A percentile compares a stretch with the other conserved stretches of the same genome.
These are phyloP conservation scores for Euura saliciscinereae DNA, from an alignment of 1,140 invertebrate species.

Conservation along the genomic window DNA sequence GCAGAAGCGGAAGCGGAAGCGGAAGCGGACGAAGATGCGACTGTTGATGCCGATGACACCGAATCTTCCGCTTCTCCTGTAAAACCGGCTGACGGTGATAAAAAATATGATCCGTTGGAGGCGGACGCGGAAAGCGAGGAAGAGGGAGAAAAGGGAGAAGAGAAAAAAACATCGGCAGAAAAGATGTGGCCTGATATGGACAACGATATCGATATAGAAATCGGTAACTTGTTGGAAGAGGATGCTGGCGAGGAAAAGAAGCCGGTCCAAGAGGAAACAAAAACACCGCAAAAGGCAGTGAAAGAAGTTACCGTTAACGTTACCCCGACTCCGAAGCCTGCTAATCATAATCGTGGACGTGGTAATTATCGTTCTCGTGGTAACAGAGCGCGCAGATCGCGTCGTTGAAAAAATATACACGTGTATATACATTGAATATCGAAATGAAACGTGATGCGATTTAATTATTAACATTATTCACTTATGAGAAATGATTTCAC, in stretches of 20 bases:
- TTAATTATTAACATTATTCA: too few species aligned
- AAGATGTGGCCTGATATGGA: slow-evolving; percentile 48
- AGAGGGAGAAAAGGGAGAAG: slow-evolving; percentile 34
- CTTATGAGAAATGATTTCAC: neutral
- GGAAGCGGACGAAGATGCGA: slow-evolving; percentile 29
- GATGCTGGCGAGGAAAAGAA: slow-evolving; percentile 45
- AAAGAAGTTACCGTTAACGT: neutral
- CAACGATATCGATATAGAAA: slow-evolving; percentile 46
- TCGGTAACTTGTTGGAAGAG: slow-evolving; percentile 44
- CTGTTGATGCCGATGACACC: slow-evolving; percentile 19
- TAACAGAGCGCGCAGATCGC: slow-evolving; percentile 43
- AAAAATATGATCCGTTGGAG: slow-evolving; percentile 52
- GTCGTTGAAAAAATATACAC: slow-evolving; percentile 43
- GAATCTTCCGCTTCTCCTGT: neutral
- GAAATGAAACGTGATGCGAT: neutral
- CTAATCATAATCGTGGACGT: neutral
- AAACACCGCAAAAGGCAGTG: slow-evolving; percentile 13
- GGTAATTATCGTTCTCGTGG: neutral
- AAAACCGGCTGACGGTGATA: slow-evolving; percentile 37
- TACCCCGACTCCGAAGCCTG: neutral
- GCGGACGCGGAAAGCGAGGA: slow-evolving; percentile 47
- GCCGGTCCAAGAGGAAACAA: slow-evolving; percentile 3
- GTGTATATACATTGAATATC: neutral
- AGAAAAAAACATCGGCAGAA: slow-evolving; percentile 37
- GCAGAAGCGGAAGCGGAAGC: slow-evolving; percentile 23